phyloP scores from a whole-genome alignment of 2,797 vertebrate genomes.

The Centropyge bicolor region DNA sequence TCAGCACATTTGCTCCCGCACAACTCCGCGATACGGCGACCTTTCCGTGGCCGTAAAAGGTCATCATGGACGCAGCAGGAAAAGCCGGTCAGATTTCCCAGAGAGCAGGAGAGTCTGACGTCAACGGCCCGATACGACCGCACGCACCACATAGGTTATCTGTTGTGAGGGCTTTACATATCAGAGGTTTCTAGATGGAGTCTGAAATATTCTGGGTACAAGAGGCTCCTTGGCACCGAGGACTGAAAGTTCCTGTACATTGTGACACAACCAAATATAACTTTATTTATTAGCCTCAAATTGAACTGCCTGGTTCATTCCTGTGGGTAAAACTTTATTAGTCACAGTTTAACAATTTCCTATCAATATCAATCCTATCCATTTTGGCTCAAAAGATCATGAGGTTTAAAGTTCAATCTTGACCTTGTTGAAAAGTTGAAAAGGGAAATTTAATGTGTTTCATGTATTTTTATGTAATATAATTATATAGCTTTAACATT shows the following conservation, averaged over 20 bases:
- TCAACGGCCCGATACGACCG: slow-evolving; percentile 51
- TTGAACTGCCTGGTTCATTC: too few relatives aligned
- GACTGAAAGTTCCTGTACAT: slow-evolving; percentile 1
- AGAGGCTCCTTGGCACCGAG: neutral
- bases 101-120: slow-evolving; percentile 38
- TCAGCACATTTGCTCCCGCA: slow-evolving; percentile 33
- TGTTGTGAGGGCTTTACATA: slow-evolving; percentile 25
- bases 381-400: neutral
- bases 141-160: slow-evolving; percentile 55
- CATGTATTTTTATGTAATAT: too few relatives aligned
- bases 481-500: neutral
- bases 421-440: neutral
- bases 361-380: too few relatives aligned
- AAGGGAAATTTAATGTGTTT: neutral
- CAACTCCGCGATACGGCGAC: slow-evolving; percentile 43
- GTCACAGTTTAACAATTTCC: too few relatives aligned
- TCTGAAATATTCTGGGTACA: slow-evolving; percentile 16
- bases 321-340: too few relatives aligned
- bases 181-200: slow-evolving; percentile 12
- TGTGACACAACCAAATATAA: too few relatives aligned
- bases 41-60: slow-evolving; percentile 74
- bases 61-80: slow-evolving; percentile 43
- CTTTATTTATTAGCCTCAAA: too few relatives aligned
- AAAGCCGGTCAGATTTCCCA: slow-evolving; percentile 52
- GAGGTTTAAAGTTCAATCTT: neutral